Conservation (phyloP, 1,140 invertebrate genomes). For the Gonatopus flavifemur region DNA sequence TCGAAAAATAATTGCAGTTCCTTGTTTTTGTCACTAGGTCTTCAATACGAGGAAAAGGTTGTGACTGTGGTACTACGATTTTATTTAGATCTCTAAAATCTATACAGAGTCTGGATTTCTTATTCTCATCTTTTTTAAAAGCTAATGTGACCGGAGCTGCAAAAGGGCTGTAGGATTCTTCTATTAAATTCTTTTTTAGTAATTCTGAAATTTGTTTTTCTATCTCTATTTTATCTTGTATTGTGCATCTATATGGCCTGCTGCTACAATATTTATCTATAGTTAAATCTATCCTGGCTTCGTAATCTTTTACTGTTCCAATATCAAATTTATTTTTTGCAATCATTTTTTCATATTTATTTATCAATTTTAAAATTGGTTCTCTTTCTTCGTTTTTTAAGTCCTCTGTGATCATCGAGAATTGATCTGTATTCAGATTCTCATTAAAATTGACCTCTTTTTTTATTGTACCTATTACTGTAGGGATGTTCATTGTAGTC, state of each 20-base stretch:
- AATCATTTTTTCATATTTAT: slow-evolving; percentile 35
- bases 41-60: neutral
- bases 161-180: slow-evolving; percentile 46
- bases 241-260: slow-evolving; percentile 39
- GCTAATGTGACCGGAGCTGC: slow-evolving; percentile 24
- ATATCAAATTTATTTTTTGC: slow-evolving; percentile 45
- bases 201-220: slow-evolving; percentile 40
- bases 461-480: slow-evolving; percentile 8
- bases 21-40: neutral
- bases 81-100: neutral
- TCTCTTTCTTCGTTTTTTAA: slow-evolving; percentile 3
- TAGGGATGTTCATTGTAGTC: neutral
- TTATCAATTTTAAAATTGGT: slow-evolving; percentile 28
- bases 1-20: slow-evolving; percentile 24
- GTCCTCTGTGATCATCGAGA: slow-evolving; percentile 5
- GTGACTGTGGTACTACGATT: neutral
- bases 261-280: slow-evolving; percentile 41
- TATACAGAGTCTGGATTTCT: slow-evolving; percentile 9
- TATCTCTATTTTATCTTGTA: slow-evolving; percentile 43
- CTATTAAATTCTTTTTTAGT: slow-evolving; percentile 38
- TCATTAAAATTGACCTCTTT: slow-evolving; percentile 21
- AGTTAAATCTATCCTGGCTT: slow-evolving; percentile 39
- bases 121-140: neutral
- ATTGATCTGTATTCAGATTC: slow-evolving; percentile 21
- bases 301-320: slow-evolving; percentile 24